Base-by-base conservation (phyloP, 2,888 invertebrate genomes). In the Athalia circularis region DNA sequence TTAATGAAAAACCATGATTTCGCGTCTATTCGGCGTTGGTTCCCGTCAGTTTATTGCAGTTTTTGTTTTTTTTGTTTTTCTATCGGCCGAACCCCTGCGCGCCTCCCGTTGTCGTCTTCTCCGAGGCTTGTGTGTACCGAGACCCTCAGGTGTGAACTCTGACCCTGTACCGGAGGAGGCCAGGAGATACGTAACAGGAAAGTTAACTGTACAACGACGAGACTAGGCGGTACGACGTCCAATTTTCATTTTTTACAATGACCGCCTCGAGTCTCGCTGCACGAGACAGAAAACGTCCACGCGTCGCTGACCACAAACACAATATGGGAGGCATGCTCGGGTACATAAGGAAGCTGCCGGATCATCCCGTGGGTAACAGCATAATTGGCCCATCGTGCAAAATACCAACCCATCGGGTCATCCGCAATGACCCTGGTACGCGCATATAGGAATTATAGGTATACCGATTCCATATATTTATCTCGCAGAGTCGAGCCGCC, bases 61-160 rank as follows among this genome's bases (percentile, higher is more conserved):
- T n/a, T n/a, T 64, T 43, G 8, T 13, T 29, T 11, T 29, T 29
- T 29, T 29, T 29, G 0, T 29, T 29, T 29, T 29, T 29, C 29
- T 29, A 29, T 29, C 29, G 29, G 29, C 2, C 2, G 29, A 2
- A 29, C 0, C 29, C 29, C 29, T 29, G 29, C 0, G 29, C 29
- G 29, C 29, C 29, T 29, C 1, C 29, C 29, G 29, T 29, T 29
- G 29, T 29, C 29, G 13, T 8, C 47, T 72, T 11, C n/a, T 57
- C 43, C 43, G 29, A 54, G 43, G 13, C 9, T 29, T 5, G 52
- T 75, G 11, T 75, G 75, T 75, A 47, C 75, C 50, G 50, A 62
- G 81, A 79, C 83, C 81, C 82, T 29, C 81, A 65, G 80, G 80
- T 79, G 82, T 84, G 86, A 86, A 86, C 86, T 85, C 82, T 85